Percentiles rank a stretch among this genome's conserved stretches.
These are phyloP conservation scores for Campoletis sonorensis DNA, from an alignment of 1,140 invertebrate genomes.

Conservation along the genomic window DNA sequence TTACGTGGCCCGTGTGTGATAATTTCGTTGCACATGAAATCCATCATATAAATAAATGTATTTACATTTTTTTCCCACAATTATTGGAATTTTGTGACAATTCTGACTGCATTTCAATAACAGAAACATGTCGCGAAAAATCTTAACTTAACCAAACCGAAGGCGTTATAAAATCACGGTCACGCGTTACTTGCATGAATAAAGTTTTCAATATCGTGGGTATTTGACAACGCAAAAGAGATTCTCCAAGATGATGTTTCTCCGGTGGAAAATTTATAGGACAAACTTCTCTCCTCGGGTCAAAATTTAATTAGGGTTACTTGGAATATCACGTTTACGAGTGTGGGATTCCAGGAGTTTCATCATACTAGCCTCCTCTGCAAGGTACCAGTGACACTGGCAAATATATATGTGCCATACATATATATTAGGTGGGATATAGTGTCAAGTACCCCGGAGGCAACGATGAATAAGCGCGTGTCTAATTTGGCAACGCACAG, in stretches of 20 bases:
- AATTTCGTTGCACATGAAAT: too few species aligned
- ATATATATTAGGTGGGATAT: neutral
- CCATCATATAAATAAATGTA: too few species aligned
- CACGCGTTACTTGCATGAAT: neutral
- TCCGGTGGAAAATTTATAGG: neutral
- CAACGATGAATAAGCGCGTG: constrained; percentile 44
- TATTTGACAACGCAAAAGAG: neutral
- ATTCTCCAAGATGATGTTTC: constrained; percentile 7
- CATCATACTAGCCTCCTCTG: neutral
- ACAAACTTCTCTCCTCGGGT: constrained; percentile 20
- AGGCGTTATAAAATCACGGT: too few species aligned
- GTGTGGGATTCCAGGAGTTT: constrained; percentile 2
- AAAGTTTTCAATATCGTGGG: neutral
- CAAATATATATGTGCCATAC: constrained; percentile 1
- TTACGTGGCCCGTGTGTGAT: too few species aligned
- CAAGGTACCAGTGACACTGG: neutral
- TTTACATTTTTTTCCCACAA: too few species aligned
- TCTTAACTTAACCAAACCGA: too few species aligned
- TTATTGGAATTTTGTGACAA: too few species aligned
- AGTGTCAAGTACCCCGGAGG: constrained; percentile 37
- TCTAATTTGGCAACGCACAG: constrained; percentile 45
- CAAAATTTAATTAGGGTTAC: constrained; percentile 25
- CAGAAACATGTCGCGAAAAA: too few species aligned
- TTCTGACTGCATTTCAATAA: too few species aligned
- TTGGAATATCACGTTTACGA: constrained; percentile 7